phyloP scores from a whole-genome alignment of 2,113 vertebrate species.

The Brachyhypopomus gauderio region DNA sequence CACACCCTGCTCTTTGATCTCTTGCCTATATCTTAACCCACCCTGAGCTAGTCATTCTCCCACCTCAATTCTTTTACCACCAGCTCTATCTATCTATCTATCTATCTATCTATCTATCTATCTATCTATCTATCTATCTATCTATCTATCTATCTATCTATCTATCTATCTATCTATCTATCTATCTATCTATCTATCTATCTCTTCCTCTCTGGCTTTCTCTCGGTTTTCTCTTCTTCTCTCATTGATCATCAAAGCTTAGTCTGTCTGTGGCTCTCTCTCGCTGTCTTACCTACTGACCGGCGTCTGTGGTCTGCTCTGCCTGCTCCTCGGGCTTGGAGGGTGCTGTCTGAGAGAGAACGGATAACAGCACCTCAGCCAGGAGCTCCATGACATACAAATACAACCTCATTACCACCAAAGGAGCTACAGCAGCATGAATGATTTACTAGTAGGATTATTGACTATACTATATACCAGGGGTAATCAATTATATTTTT shows the following conservation, averaged over 20 bases:
- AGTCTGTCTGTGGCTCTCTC: background rate
- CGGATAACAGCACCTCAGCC: constrained; percentile 1
- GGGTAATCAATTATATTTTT: no score
- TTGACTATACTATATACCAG: no score
- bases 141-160: no score
- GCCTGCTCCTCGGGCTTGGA: constrained; percentile 37
- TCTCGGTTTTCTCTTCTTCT: background rate
- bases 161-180: no score
- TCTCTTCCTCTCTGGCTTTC: no score
- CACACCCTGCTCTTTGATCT: background rate
- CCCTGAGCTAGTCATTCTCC: no score
- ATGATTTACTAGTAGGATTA: no score
- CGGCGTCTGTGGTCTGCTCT: constrained; percentile 39
- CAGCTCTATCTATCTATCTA: no score
- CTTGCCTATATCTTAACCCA: background rate
- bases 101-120: no score
- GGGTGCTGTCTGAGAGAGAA: constrained; percentile 45
- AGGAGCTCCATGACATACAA: background rate
- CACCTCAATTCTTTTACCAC: no score
- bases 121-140: no score
- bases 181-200: no score
- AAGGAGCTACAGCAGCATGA: background rate
- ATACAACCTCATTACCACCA: background rate
- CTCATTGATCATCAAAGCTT: background rate
- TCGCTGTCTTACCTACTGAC: constrained; percentile 46